phyloP scores from a whole-genome alignment of 37 sponge, comb jelly and placozoan species.

The Ephydatia muelleri region DNA sequence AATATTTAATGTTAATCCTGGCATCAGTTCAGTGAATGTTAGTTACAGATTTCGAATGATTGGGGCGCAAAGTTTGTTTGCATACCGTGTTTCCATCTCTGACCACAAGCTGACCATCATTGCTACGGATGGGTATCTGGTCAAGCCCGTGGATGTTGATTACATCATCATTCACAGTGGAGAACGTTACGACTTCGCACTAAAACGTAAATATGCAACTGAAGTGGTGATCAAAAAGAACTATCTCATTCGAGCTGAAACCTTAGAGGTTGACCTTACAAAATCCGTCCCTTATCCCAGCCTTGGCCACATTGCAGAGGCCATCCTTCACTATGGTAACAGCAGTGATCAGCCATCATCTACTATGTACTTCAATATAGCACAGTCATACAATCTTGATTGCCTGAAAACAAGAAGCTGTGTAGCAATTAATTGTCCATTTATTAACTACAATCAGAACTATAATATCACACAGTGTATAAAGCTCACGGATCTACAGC shows the following conservation, averaged over 20 bases:
- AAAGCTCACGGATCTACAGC: slow-evolving; percentile 28
- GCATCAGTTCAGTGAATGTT: neutral
- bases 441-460: slow-evolving; percentile 22
- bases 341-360: neutral
- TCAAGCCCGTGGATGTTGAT: slow-evolving; percentile 55
- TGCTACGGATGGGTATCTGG: slow-evolving; percentile 65
- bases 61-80: slow-evolving; percentile 80
- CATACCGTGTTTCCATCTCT: slow-evolving; percentile 67
- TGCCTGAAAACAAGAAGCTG: slow-evolving; percentile 26
- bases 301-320: slow-evolving; percentile 40
- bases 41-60: slow-evolving; percentile 75
- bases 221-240: neutral
- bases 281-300: neutral
- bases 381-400: neutral
- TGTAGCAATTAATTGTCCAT: slow-evolving; percentile 76
- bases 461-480: slow-evolving; percentile 55
- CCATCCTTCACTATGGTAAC: slow-evolving; percentile 41
- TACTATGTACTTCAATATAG: neutral
- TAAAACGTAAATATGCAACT: slow-evolving; percentile 33
- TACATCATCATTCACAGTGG: slow-evolving; percentile 82
- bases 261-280: slow-evolving; percentile 41
- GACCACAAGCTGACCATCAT: slow-evolving; percentile 67
- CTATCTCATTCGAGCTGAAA: slow-evolving; percentile 74
- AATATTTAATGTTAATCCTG: slow-evolving; percentile 18
- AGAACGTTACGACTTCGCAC: slow-evolving; percentile 80